Evolutionary conservation across 2,888 invertebrate species (phyloP), one percentile per base, ranked within the genome.

Genomic region (Phragmatobia fuliginosa): DNA sequence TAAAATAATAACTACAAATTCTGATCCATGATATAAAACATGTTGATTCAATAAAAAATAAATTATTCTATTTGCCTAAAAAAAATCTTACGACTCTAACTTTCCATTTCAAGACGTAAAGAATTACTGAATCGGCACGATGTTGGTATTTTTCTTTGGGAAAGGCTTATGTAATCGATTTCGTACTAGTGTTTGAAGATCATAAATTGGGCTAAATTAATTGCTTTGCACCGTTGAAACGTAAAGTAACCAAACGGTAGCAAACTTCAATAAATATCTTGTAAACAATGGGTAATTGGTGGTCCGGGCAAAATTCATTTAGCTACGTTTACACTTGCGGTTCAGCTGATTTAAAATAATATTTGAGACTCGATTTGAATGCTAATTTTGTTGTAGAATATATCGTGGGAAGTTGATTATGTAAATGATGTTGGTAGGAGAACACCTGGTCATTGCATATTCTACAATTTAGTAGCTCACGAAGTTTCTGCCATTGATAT

Each of bases 191-290:
- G 18, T 41, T 56, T 56, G 56, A 56, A 28, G 28, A 28, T 56
- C 56, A 28, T 56, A 56, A 56, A 33, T 32, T 60, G 28, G n/a
- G 14, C 10, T 60, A 33, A 32, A 32, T 25, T 60, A 33, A 60
- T 60, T 60, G 11, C 32, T 60, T 60, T 28, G 28, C 28, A 56
- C 28, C 56, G 28, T 6, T 60, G 62, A 28, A 63, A 68, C 70
- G 72, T 71, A 74, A 79, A 81, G 78, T 83, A 84, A 83, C 78
- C 78, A 81, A 81, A 85, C 77, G 73, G 84, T 89, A 89, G 90
- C 86, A 87, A 89, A 88, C 85, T 89, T 85, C 87, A 87, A 90
- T 89, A 90, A 87, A 90, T 89, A 90, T 80, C 81, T 77, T 77
- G 78, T 87, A 90, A 92, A 92, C 90, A 91, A 77, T 73, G 81